Conservation (phyloP, 2,888 invertebrate genomes). For the Callyntrura sp. region DNA sequence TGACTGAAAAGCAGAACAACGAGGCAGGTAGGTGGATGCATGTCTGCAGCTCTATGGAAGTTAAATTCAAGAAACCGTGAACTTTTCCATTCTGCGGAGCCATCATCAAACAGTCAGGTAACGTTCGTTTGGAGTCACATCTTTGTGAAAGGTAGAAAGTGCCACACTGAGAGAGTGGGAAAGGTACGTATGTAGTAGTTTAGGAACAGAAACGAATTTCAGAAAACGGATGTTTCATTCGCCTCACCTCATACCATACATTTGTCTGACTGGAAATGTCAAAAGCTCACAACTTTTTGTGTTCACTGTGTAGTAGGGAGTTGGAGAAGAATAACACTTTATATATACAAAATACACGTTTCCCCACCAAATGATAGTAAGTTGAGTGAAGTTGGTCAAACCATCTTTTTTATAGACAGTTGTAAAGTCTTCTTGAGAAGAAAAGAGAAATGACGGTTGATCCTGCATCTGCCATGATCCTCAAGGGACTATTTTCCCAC, state of each 20-base stretch:
- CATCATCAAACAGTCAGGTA: background rate
- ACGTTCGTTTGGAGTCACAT: background rate
- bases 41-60: background rate
- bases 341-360: slow-evolving; percentile 21
- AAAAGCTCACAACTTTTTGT: slow-evolving; percentile 65
- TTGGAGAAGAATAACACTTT: slow-evolving; percentile 26
- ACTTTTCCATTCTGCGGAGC: background rate
- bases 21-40: background rate
- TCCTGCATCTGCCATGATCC: slow-evolving; percentile 68
- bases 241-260: slow-evolving; percentile 59
- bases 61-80: background rate
- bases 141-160: background rate
- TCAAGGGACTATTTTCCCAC: slow-evolving; percentile 73
- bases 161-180: background rate
- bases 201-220: background rate
- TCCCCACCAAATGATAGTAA: slow-evolving; percentile 40
- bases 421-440: slow-evolving; percentile 38
- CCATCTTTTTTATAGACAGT: slow-evolving; percentile 53
- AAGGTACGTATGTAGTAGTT: background rate
- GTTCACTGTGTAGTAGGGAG: slow-evolving; percentile 28
- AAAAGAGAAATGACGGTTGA: slow-evolving; percentile 64
- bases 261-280: slow-evolving; percentile 70
- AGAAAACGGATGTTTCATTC: slow-evolving; percentile 62
- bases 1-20: background rate
- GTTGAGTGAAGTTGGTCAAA: slow-evolving; percentile 69